phyloP scores from a whole-genome alignment of 2,797 vertebrate species.

The Sebastes hubbsi region DNA sequence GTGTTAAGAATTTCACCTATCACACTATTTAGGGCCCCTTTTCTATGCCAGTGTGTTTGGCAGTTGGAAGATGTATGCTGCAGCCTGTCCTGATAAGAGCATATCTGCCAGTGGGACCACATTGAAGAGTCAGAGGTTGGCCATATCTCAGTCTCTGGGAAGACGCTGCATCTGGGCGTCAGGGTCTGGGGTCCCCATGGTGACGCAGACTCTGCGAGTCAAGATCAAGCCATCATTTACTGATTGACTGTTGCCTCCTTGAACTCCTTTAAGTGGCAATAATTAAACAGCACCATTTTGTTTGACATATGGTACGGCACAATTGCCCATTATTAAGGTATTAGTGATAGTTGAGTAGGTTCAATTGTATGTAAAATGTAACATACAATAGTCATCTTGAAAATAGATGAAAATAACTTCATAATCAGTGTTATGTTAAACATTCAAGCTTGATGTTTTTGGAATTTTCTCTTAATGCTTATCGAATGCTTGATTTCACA shows the following conservation, averaged over 20 bases:
- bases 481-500: not conserved
- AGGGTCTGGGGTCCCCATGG: constrained; percentile 48
- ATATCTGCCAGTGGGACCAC: constrained; percentile 70
- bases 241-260: constrained; percentile 25
- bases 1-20: constrained; percentile 48
- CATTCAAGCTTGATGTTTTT: not conserved
- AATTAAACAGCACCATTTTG: constrained; percentile 3
- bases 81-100: constrained; percentile 73
- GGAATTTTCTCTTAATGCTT: not conserved
- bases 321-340: not conserved
- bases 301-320: not conserved
- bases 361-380: constrained; percentile 1
- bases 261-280: constrained; percentile 13
- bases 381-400: not conserved
- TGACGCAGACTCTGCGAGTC: constrained; percentile 26
- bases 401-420: not conserved
- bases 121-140: constrained; percentile 67
- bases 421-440: not conserved
- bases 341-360: not conserved
- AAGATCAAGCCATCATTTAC: constrained; percentile 60
- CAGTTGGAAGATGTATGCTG: constrained; percentile 67
- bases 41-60: constrained; percentile 48
- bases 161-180: constrained; percentile 37
- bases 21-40: constrained; percentile 34
- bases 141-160: constrained; percentile 67